Evolutionary conservation across 2,888 invertebrate genomes (phyloP).

Genomic region (Cecidostiba fungosa): DNA sequence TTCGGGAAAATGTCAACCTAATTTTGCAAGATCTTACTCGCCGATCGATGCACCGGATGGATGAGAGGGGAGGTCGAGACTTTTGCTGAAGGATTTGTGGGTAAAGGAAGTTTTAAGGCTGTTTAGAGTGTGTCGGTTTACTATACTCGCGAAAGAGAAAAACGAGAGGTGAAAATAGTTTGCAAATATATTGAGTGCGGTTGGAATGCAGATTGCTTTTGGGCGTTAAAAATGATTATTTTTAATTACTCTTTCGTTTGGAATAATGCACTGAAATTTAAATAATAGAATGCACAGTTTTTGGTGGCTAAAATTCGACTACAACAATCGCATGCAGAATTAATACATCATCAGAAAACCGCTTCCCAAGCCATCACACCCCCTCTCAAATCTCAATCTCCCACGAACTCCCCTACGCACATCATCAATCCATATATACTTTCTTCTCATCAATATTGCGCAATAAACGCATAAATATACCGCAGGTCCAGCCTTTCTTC

Average conservation of each 20-base stretch:
- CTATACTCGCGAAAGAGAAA: neutral
- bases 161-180: neutral
- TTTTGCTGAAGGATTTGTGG: neutral
- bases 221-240: too few relatives aligned
- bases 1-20: conserved; percentile 75
- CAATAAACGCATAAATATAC: neutral
- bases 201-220: too few relatives aligned
- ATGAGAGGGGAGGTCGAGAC: neutral
- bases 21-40: conserved; percentile 75
- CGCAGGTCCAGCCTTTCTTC: neutral
- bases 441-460: neutral
- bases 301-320: too few relatives aligned
- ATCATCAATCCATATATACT: neutral
- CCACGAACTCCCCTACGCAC: neutral
- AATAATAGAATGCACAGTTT: too few relatives aligned
- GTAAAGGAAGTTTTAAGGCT: conserved; percentile 4
- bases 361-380: neutral
- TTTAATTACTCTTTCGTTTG: too few relatives aligned
- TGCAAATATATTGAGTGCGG: neutral
- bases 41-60: conserved; percentile 65
- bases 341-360: too few relatives aligned
- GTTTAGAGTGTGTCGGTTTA: neutral
- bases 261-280: too few relatives aligned
- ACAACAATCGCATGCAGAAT: too few relatives aligned
- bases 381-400: neutral